These are phyloP conservation scores for Porites australiensis DNA, from an alignment of 64 coral and sea anemone species.

Conservation along the genomic window DNA sequence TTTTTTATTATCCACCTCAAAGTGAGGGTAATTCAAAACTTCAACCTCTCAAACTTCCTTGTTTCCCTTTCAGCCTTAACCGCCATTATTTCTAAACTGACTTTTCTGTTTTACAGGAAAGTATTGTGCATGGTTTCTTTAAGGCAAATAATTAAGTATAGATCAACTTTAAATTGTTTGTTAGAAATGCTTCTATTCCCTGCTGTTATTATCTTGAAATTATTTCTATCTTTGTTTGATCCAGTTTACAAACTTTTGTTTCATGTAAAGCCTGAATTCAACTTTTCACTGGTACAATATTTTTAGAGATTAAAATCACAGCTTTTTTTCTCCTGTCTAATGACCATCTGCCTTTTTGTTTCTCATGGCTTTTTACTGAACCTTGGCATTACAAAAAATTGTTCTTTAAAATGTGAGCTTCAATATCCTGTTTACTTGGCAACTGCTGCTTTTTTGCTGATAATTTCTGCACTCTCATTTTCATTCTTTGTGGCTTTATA, in stretches of 20 bases:
- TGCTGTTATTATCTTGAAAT: conserved; percentile 10
- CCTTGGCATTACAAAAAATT: neutral
- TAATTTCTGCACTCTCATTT: neutral
- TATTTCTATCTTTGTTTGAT: too few species aligned
- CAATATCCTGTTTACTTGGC: neutral
- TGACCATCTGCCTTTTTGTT: neutral
- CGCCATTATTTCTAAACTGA: neutral
- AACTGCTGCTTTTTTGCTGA: neutral
- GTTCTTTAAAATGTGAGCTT: neutral
- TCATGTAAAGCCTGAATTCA: too few species aligned
- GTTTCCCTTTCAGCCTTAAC: neutral
- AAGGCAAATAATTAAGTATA: neutral
- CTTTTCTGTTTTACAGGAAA: neutral
- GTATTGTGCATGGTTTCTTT: neutral
- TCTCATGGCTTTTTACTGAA: conserved; percentile 5
- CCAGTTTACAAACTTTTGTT: too few species aligned
- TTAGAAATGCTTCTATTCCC: neutral
- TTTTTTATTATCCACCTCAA: conserved; percentile 2
- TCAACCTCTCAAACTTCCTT: neutral
- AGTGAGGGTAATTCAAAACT: neutral
- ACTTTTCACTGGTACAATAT: too few species aligned
- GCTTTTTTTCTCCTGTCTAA: neutral
- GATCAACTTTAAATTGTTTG: neutral
- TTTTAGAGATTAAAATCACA: neutral
- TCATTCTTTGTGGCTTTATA: neutral